Evolutionary conservation across 1,140 invertebrate genomes (phyloP), one percentile per base, ranked within the genome.

Genomic region (Ostrea edulis): DNA sequence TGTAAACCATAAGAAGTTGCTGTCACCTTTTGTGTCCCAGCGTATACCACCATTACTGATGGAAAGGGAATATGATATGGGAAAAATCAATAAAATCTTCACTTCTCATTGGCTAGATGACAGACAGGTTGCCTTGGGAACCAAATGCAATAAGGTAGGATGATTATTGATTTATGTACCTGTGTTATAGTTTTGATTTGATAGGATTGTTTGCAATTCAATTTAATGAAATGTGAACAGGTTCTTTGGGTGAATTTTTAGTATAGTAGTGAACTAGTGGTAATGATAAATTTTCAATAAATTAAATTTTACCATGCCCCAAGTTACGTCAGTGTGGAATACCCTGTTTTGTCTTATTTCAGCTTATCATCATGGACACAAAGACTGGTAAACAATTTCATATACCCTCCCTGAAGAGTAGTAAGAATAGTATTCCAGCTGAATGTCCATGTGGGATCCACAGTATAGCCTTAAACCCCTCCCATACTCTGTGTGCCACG

Each of bases 101-200:
- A 98, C 98, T 95, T 98, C 98, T 0, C 97, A 98, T 95, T 99
- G 98, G 98, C 96, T 99, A 22, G 98, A 97, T 92, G 97, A 98
- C 95, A 96, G 97, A 93, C 98, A 98, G 96, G 97, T 99, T 87
- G 98, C 98, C 5, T 98, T 99, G 95, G 98, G 98, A 55, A 99
- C 98, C 51, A 99, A 99, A 95, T 99, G 98, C 95, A 99, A 99
- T 95, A 98, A 98, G 96, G 97, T 98, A 86, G 83, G 86, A 22
- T 83, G 44, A 83, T 8, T 9, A 14, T 52, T n/a, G n/a, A n/a
- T n/a, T n/a, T 53, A n/a, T 22, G 20, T n/a, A 52, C 51, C 29
- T 52, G n/a, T 25, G 22, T 52, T 51, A 52, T 8, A n/a, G 52
- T 20, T 83, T 35, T 53, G 20, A n/a, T 52, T 52, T 52, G 17